Percentiles rank a stretch among this genome's conserved stretches.
These are phyloP conservation scores for Oikopleura dioica DNA, from an alignment of 23 tunicate species.

Conservation along the genomic window DNA sequence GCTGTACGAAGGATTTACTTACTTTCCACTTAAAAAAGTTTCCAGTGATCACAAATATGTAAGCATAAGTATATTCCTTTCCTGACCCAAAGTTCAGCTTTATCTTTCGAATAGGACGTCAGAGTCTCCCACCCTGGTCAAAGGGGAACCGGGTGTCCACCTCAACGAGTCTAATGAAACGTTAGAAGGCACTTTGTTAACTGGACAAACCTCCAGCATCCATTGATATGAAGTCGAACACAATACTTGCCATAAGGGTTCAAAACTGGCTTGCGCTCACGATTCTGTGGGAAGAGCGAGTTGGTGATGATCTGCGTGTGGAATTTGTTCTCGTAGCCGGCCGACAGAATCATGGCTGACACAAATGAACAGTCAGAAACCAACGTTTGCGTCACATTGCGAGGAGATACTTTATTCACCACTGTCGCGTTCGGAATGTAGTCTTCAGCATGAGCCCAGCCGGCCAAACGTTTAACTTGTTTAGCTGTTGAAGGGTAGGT, in stretches of 20 bases:
- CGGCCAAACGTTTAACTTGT: constrained; percentile 26
- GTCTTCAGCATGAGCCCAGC: constrained; percentile 20
- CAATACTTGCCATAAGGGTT: constrained; percentile 94
- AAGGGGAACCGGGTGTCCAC: background rate
- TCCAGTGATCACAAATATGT: constrained; percentile 65
- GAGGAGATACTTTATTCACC: background rate
- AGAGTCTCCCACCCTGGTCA: background rate
- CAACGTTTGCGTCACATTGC: constrained; percentile 28
- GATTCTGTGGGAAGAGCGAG: constrained; percentile 64
- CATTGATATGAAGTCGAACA: constrained; percentile 65
- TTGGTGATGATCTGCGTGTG: constrained; percentile 23
- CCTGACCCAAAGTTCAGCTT: background rate
- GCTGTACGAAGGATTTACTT: no score
- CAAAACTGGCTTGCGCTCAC: constrained; percentile 51
- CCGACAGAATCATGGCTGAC: constrained; percentile 66
- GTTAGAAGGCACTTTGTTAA: no score
- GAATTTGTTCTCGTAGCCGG: constrained; percentile 56
- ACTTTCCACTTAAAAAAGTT: no score
- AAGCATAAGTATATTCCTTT: no score
- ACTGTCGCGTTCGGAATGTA: background rate
- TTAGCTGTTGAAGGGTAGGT: no score
- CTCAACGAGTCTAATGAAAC: no score
- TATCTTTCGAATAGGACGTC: background rate
- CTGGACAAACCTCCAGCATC: constrained; percentile 29
- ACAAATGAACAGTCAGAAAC: constrained; percentile 91